Evolutionary conservation across 1,140 invertebrate species (phyloP).

Genomic region (Drosophila setifemur): DNA sequence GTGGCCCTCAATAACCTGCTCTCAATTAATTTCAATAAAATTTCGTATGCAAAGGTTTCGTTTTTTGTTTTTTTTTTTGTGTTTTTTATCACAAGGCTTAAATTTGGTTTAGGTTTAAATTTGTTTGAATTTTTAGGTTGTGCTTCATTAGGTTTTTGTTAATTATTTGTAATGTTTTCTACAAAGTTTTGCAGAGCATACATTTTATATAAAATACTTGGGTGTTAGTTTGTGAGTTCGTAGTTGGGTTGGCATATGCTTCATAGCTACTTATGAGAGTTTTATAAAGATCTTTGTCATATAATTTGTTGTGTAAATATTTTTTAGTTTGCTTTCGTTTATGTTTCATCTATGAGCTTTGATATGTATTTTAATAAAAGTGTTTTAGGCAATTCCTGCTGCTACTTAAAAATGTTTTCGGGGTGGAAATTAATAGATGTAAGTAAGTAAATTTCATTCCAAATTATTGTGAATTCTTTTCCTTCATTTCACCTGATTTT

Average conservation of each 20-base stretch:
- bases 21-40: conserved; percentile 62
- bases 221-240: conserved; percentile 43
- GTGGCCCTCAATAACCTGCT: conserved; percentile 76
- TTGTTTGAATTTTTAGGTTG: conserved; percentile 41
- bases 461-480: background rate
- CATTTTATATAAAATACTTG: conserved; percentile 77
- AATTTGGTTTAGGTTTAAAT: conserved; percentile 56
- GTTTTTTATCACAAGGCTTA: conserved; percentile 74
- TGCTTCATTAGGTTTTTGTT: conserved; percentile 35
- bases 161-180: conserved; percentile 31
- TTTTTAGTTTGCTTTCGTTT: conserved; percentile 34
- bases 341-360: conserved; percentile 55
- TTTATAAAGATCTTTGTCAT: conserved; percentile 37
- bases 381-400: conserved; percentile 70
- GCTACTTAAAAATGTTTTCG: conserved; percentile 45
- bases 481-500: conserved; percentile 29
- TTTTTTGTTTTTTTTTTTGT: conserved; percentile 29
- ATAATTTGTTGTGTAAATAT: conserved; percentile 38
- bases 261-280: conserved; percentile 42
- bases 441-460: no score
- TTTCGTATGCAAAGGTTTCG: conserved; percentile 50
- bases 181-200: conserved; percentile 46
- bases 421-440: background rate
- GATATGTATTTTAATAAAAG: conserved; percentile 76
- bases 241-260: conserved; percentile 55